These are phyloP conservation scores for Lanistes nyassanus DNA, from an alignment of 1,140 invertebrate genomes.

Conservation along the genomic window DNA sequence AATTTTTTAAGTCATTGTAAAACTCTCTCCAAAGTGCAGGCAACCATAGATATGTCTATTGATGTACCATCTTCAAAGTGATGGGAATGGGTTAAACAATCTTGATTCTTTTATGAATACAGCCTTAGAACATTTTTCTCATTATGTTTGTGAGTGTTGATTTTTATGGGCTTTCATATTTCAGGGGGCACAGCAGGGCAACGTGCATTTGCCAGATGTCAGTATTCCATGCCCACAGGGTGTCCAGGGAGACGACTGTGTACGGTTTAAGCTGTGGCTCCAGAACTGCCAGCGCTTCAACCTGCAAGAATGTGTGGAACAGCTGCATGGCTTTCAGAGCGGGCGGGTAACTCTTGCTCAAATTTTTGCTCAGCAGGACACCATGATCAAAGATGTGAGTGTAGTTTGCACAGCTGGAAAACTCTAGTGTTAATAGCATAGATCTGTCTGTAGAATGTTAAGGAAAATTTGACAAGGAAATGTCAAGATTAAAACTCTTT, in stretches of 20 bases:
- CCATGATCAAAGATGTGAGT: conserved; percentile 10
- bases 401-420: background rate
- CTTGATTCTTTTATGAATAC: background rate
- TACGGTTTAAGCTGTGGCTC: conserved; percentile 53
- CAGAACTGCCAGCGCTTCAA: conserved; percentile 53
- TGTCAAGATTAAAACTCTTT: background rate
- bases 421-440: background rate
- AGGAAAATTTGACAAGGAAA: background rate
- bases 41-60: no score
- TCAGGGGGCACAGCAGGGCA: conserved; percentile 27
- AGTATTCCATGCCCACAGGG: conserved; percentile 48
- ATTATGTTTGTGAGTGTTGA: background rate
- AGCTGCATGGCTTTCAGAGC: conserved; percentile 41
- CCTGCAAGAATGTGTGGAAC: conserved; percentile 41
- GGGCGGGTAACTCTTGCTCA: conserved; percentile 52
- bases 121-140: background rate
- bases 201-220: conserved; percentile 15
- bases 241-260: conserved; percentile 55
- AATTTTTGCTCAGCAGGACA: conserved; percentile 49
- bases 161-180: no score
- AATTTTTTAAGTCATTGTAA: no score
- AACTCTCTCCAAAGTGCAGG: no score
- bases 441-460: background rate
- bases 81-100: no score
- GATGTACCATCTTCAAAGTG: no score